Conservation (phyloP, 2,113 vertebrate genomes). For the Gyps fulvus region DNA sequence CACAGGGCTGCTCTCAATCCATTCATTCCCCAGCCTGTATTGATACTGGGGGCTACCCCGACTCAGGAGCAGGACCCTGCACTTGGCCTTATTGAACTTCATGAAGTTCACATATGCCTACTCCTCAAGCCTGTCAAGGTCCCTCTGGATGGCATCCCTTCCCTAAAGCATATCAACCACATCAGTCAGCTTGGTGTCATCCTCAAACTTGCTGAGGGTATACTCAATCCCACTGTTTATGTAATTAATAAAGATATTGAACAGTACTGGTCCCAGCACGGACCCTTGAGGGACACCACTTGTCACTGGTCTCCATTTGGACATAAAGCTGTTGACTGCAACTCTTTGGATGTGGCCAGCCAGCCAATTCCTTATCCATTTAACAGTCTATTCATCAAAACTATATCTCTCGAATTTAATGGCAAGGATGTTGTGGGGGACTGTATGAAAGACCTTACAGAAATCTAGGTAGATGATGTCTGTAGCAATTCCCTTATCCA, state of each 20-base stretch:
- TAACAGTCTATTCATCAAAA: background rate
- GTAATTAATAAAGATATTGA: background rate
- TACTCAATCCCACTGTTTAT: background rate
- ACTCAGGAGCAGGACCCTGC: background rate
- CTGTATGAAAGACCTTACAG: background rate
- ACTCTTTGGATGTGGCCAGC: background rate
- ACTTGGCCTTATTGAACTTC: too few relatives aligned
- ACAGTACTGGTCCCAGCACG: rapidly evolving
- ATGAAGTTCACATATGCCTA: background rate
- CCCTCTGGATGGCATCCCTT: background rate
- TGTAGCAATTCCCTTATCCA: background rate
- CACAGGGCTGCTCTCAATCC: background rate
- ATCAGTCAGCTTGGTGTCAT: background rate
- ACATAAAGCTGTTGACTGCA: background rate
- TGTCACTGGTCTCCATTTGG: background rate
- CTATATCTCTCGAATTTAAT: background rate
- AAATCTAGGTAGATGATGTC: background rate
- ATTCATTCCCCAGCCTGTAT: background rate
- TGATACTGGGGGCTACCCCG: background rate
- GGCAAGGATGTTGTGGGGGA: background rate
- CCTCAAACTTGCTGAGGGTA: background rate
- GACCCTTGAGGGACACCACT: background rate
- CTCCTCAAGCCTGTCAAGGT: background rate
- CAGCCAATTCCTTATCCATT: background rate
- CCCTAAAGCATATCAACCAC: background rate